phyloP scores from a whole-genome alignment of 2,113 vertebrate genomes.

The Myotis brandtii region DNA sequence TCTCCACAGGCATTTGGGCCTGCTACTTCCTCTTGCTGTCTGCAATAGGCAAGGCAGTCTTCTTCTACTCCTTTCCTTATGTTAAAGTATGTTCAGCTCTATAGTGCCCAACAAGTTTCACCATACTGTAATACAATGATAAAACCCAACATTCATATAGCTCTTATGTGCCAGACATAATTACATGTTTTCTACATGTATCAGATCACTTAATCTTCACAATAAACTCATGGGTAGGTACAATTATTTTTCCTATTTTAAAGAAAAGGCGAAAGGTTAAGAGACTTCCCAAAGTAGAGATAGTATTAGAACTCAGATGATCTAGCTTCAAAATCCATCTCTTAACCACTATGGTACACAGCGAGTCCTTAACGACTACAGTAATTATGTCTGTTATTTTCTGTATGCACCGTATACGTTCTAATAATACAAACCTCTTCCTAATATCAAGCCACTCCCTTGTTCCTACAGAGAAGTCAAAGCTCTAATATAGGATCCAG shows the following conservation, averaged over 20 bases:
- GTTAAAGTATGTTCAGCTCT: not conserved
- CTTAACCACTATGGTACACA: not conserved
- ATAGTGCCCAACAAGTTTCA: not conserved
- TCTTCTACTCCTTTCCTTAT: not conserved
- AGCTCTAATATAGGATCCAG: not conserved
- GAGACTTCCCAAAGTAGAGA: not conserved
- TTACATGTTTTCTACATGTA: not conserved
- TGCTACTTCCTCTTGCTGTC: not conserved
- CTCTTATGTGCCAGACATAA: not conserved
- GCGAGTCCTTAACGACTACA: not conserved
- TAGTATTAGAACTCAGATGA: not conserved
- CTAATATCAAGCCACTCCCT: not conserved
- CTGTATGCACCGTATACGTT: not conserved
- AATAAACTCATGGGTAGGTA: not conserved
- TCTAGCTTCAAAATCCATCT: not conserved
- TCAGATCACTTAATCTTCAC: not conserved
- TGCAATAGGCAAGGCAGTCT: not conserved
- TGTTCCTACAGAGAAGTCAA: not conserved
- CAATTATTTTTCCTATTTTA: not conserved
- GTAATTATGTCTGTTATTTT: not conserved
- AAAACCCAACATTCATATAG: not conserved
- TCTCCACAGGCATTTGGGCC: not conserved
- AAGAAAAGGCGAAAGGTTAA: not conserved
- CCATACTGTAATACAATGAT: not conserved
- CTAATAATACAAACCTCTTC: not conserved